Evolutionary conservation across 2,113 vertebrate genomes (phyloP).

Genomic region (Glaucidium brasilianum): DNA sequence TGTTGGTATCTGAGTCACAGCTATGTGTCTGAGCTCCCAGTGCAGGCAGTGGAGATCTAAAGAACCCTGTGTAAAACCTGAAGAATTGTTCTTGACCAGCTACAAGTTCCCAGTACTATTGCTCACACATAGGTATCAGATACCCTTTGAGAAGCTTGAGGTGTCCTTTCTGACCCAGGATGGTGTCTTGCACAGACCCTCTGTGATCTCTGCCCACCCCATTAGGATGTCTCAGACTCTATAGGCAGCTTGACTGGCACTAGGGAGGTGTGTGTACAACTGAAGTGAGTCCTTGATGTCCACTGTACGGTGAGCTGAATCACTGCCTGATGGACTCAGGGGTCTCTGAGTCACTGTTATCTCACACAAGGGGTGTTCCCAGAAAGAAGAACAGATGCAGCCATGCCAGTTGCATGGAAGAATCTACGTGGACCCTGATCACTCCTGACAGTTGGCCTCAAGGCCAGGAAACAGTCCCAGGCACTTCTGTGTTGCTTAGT

Average conservation of each 20-base stretch:
- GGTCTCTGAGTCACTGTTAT: neutral
- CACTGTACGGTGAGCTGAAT: neutral
- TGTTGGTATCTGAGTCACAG: neutral
- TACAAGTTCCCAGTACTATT: neutral
- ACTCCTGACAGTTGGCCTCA: neutral
- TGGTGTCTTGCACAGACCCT: no score
- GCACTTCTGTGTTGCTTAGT: neutral
- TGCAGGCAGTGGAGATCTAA: neutral
- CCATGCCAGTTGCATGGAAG: neutral
- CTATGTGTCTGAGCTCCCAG: neutral
- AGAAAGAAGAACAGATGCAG: neutral
- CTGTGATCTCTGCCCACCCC: neutral
- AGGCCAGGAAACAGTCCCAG: neutral
- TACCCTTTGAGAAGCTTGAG: neutral
- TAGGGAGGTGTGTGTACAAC: neutral
- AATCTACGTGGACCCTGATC: neutral
- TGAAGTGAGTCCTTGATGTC: neutral
- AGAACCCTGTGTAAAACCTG: neutral
- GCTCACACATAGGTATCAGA: rapidly evolving
- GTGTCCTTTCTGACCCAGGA: neutral
- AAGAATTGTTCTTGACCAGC: neutral
- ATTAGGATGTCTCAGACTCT: neutral
- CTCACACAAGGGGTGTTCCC: neutral
- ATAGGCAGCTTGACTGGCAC: neutral
- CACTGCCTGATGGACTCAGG: neutral